Conservation (phyloP, 2,888 invertebrate species). For the Orchesella flavescens region DNA sequence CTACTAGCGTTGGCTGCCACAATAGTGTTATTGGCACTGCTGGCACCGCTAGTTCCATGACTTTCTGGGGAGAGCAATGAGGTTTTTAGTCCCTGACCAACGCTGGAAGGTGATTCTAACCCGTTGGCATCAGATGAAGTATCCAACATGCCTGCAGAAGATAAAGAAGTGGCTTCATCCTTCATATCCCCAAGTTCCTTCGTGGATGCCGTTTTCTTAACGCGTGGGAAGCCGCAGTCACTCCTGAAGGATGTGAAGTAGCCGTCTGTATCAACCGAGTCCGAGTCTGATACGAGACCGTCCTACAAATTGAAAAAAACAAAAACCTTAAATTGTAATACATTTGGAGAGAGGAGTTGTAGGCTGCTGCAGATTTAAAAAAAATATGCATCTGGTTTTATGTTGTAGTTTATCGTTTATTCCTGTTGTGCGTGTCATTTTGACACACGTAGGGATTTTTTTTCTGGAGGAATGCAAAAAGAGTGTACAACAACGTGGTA, state of each 20-base stretch:
- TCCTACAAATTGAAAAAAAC: conserved; percentile 60
- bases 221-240: conserved; percentile 86
- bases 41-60: conserved; percentile 74
- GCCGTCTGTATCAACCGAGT: conserved; percentile 87
- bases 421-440: conserved; percentile 20
- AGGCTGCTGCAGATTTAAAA: too few species aligned
- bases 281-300: conserved; percentile 72
- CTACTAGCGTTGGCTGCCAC: neutral
- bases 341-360: too few species aligned
- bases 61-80: conserved; percentile 75
- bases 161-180: neutral
- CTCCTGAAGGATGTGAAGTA: conserved; percentile 98
- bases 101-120: neutral
- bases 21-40: conserved; percentile 34
- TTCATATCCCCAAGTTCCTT: conserved; percentile 77
- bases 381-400: too few species aligned
- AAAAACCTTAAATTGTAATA: neutral
- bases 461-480: neutral
- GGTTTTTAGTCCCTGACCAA: neutral
- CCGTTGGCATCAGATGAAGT: conserved; percentile 13
- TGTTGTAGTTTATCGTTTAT: too few species aligned
- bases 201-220: conserved; percentile 81
- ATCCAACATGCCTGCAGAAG: conserved; percentile 23
- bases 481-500: too few species aligned
- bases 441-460: conserved; percentile 1